Evolutionary conservation across 2,113 vertebrate species (phyloP), one percentile per base, ranked within the genome.

Genomic region (Pollimyrus isidori): DNA sequence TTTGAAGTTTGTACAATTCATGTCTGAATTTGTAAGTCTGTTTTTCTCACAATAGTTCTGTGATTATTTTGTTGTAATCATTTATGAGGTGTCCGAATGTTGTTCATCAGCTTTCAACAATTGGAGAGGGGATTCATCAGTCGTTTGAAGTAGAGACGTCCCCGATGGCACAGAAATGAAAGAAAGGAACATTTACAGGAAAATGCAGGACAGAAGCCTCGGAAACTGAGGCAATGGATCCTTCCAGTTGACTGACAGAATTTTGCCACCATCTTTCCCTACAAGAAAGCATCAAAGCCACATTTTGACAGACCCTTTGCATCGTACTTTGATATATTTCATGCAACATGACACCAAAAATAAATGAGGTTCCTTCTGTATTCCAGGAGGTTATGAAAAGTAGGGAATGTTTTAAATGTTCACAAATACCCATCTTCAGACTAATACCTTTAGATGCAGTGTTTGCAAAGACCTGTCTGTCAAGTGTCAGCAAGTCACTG

Each of bases 321-420:
- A 10, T 48, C 4, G 42, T 80, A 26, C 49, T 39, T 73, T 73
- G 73, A 42, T 89, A 46, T n/a, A 23, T 48, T 69, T 85, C 48
- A 69, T 73, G 50, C 52, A 42, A 23, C 86, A 62, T 56, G 50
- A 58, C 50, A 23, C 30, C 5, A 87, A 58, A 87, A 87, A 56
- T 86, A 80, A 86, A 89, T 65, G 76, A 42, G 89, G 87, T 89
- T 58, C 48, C 42, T 84, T 88, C 84, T 76, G 86, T 80, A 52
- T 89, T 50, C 11, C 35, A 23, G 53, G 53, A 23, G 53, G 53
- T 39, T 42, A 65, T 90, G 39, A 80, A 91, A 84, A 35, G 62
- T 83, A 48, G 88, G 80, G 88, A 52, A 90, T 50, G 56, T 88
- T 88, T 84, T 48, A n/a, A 84, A 84, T 48, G 45, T 84, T 46